Evolutionary conservation across 2,113 vertebrate genomes (phyloP).

Genomic region (Corythoichthys intestinalis): DNA sequence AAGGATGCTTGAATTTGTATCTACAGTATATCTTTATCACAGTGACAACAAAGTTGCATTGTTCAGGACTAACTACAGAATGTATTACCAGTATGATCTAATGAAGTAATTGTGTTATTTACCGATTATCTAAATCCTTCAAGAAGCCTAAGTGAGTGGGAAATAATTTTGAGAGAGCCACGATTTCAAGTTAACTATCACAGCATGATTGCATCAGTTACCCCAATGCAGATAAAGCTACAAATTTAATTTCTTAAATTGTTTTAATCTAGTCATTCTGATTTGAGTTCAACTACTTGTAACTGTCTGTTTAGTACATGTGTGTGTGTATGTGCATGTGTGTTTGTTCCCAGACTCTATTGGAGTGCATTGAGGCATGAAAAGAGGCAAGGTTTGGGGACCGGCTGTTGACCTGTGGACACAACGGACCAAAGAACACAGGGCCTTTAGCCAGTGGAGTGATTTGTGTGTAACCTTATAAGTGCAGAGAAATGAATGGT

Average conservation of each 20-base stretch:
- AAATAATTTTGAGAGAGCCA: neutral
- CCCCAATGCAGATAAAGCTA: neutral
- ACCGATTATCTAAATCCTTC: neutral
- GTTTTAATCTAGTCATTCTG: neutral
- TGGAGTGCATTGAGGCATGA: slow-evolving; percentile 31
- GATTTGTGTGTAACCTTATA: slow-evolving; percentile 56
- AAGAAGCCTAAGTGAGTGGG: neutral
- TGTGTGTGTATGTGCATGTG: slow-evolving; percentile 10
- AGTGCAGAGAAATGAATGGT: slow-evolving; percentile 34
- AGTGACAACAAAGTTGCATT: neutral
- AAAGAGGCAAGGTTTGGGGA: slow-evolving; percentile 38
- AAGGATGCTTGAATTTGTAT: neutral
- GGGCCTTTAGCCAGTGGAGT: slow-evolving; percentile 12
- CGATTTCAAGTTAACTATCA: neutral
- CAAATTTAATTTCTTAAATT: neutral
- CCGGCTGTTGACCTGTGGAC: slow-evolving; percentile 48
- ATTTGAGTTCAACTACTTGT: neutral
- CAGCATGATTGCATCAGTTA: neutral
- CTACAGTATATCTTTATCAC: neutral
- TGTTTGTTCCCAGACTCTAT: slow-evolving; percentile 36
- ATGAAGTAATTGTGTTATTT: neutral
- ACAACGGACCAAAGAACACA: slow-evolving; percentile 56
- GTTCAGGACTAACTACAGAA: neutral
- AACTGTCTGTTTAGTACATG: neutral
- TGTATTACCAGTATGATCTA: neutral